Evolutionary conservation across 2,888 invertebrate species (phyloP).

Genomic region (Teinopalpus imperialis): DNA sequence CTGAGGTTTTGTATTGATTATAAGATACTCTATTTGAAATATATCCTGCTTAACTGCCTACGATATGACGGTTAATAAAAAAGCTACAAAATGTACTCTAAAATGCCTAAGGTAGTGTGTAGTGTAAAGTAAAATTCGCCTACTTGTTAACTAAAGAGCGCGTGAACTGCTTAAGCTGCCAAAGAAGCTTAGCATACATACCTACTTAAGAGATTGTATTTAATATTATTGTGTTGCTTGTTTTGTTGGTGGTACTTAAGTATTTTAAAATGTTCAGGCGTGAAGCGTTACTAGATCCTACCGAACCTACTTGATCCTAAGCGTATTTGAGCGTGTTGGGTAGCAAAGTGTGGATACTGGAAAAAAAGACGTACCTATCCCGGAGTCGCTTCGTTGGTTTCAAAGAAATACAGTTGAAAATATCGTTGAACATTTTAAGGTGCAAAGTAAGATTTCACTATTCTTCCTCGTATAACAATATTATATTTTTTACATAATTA

Average conservation of each 20-base stretch:
- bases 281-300: conserved; percentile 24
- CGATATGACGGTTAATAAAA: conserved; percentile 5
- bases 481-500: too few relatives aligned
- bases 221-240: conserved; percentile 1
- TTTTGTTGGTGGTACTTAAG: background rate
- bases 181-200: conserved; percentile 25
- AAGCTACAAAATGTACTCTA: conserved; percentile 19
- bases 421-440: conserved; percentile 1
- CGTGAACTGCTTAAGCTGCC: conserved; percentile 24
- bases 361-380: conserved; percentile 21
- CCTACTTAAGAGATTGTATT: conserved; percentile 2
- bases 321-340: conserved; percentile 48
- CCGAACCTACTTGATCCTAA: conserved; percentile 37
- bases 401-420: conserved; percentile 11
- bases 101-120: conserved; percentile 15
- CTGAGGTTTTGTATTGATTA: background rate
- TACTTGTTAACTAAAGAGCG: conserved; percentile 13
- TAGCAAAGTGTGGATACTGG: conserved; percentile 19
- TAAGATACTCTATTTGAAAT: conserved; percentile 2
- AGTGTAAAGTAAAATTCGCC: conserved; percentile 22
- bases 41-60: conserved; percentile 4
- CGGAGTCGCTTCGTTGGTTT: conserved; percentile 1
- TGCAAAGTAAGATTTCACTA: conserved; percentile 12
- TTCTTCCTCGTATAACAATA: conserved; percentile 19
- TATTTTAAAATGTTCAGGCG: conserved; percentile 8